A percentile compares a stretch with the other conserved stretches of the same genome.
These are phyloP conservation scores for Helicorthomorpha holstii DNA, from an alignment of 1,140 invertebrate genomes.

Conservation along the genomic window DNA sequence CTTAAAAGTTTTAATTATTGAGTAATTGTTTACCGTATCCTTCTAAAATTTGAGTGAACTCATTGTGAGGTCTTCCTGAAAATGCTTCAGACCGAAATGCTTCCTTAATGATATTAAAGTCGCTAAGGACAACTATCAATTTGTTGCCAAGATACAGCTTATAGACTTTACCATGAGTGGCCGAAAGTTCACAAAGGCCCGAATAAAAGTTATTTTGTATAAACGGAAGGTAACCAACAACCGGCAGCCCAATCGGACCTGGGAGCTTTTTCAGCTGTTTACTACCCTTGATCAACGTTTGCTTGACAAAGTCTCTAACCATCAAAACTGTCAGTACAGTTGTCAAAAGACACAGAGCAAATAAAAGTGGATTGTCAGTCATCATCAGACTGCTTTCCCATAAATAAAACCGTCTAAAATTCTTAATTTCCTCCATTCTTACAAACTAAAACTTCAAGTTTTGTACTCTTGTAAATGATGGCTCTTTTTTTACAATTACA, in stretches of 20 bases:
- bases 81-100: constrained; percentile 68
- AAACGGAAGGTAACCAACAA: constrained; percentile 64
- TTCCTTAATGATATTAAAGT: constrained; percentile 63
- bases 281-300: neutral
- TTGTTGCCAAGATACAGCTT: constrained; percentile 61
- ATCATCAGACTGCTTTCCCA: neutral
- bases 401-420: neutral
- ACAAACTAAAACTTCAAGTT: neutral
- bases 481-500: no score
- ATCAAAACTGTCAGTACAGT: neutral
- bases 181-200: constrained; percentile 51
- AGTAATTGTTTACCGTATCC: constrained; percentile 53
- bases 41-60: constrained; percentile 65
- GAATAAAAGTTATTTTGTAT: constrained; percentile 56
- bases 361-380: neutral
- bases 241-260: constrained; percentile 64
- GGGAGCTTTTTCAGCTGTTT: constrained; percentile 34
- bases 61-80: constrained; percentile 62
- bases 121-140: constrained; percentile 63
- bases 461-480: no score
- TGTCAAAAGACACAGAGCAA: neutral
- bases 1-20: neutral
- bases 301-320: neutral
- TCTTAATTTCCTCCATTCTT: neutral
- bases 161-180: constrained; percentile 61